Evolutionary conservation across 2,113 vertebrate species (phyloP), one percentile per base, ranked within the genome.

Genomic region (Nerophis ophidion): DNA sequence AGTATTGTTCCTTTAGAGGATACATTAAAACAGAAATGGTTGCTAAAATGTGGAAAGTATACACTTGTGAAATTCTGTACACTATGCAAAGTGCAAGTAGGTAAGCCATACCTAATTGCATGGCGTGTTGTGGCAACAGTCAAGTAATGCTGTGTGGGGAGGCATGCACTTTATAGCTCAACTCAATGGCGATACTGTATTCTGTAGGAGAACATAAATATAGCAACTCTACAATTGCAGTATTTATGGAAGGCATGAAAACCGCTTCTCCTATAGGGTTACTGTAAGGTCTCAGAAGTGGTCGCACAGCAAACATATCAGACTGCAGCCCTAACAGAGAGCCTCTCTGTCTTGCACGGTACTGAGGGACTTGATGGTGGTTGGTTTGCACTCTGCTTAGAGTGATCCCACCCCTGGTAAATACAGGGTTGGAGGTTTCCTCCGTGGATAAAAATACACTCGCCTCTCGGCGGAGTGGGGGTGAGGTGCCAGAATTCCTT

Each of bases 401-500:
- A 66, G 74, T 86, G 82, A 86, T 84, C 88, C 86, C 84, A 82
- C 77, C 85, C 86, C 86, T 83, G 82, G 77, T 87, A 86, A 86
- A 82, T 86, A 85, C 81, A 84, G 84, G 86, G 81, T 86, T 84
- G 68, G 83, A 86, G 86, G 81, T 89, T 88, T 87, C 78, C 78
- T 81, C 77, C 33, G 26, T 48, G 71, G 80, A 86, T 85, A 85
- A 86, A 88, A 89, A 89, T 87, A 89, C 71, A 78, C 73, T 61
- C 64, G 75, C 70, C 65, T 71, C 68, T 73, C 58, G 61, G 68
- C 66, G 61, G 61, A 80, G 70, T 66, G 10, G 56, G 69, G 69
- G 12, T 59, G 60, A 66, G 66, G 71, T 64, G 50, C 40, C 59
- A 63, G 59, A 74, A 66, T 66, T 75, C 59, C 40, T 76, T 36